Evolutionary conservation across 2,888 invertebrate genomes (phyloP), one percentile per base, ranked within the genome.

Genomic region (Meghimatium bilineatum): DNA sequence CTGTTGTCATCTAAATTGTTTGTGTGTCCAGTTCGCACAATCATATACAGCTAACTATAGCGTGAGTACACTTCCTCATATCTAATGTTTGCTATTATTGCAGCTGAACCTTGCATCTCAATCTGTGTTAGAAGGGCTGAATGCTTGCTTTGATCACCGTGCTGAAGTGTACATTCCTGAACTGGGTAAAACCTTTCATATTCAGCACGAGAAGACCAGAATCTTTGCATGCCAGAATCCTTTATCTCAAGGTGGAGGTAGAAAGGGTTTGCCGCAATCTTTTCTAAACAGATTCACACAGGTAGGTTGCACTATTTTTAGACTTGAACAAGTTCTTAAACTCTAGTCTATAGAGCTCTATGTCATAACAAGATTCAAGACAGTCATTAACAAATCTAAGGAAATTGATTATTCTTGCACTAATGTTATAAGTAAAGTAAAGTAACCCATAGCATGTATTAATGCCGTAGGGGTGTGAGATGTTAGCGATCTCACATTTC

Each of bases 221-320:
- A 95, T 99, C 78, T 99, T 99, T 93, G 99, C 97, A 0, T 99
- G 99, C 91, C 99, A 99, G 94, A 99, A 99, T 95, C 99, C 99
- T 0, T 94, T 97, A 67, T 96, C 96, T 90, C 98, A 99, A 94
- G 99, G 99, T 20, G 99, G 99, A 0, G 98, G 97, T 0, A 95
- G 99, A 87, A 96, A 99, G 93, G 99, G 99, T 0, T 94, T 99
- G 49, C 99, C 99, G 0, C 96, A 97, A 91, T 99, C 99, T 0
- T 99, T 99, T 93, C 95, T 99, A 0, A 99, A 99, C 94, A 95
- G 99, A 90, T 99, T 99, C 92, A 98, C 97, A 34, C 91, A 92
- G 90, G 92, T 91, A 85, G 80, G 72, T 76, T 52, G 20, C n/a
- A 44, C 29, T 32, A 8, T 44, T 44, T 5, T 8, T 44, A 44